Base-by-base conservation (phyloP, 1,140 invertebrate species). In the Drosophila orosa region DNA sequence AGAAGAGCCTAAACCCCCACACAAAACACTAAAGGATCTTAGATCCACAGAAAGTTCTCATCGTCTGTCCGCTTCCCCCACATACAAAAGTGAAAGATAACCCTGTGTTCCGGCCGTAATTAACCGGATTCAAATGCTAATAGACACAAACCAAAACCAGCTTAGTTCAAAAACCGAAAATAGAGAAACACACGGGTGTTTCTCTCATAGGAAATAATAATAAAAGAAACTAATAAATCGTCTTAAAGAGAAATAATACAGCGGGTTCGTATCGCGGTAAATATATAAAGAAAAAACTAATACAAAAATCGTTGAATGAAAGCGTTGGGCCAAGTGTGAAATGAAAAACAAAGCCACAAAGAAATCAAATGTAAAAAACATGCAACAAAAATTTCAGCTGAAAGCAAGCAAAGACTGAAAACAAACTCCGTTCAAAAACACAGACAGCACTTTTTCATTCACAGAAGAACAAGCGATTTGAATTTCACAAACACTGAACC, bases 51-150 rank as follows among this genome's bases (percentile, higher is more conserved):
- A 65, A 44, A 33, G 22, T 31, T 65, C 57, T 66, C 12, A 22
- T 27, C 33, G 66, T 71, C 66, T 48, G 68, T 72, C 68, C 66
- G 68, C 33, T 45, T 40, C 8, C 25, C 13, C 33, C 22, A 35
- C 22, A 35, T 31, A 7, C 19, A 1, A 52, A 25, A 25, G n/a
- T 5, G 0, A 17, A 27, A 74, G 25, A 47, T 52, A 63, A 52
- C 12, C 15, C 59, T 57, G 67, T 74, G 72, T 89, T 89, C 76
- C 84, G 84, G 76, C 44, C 54, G 60, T 89, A 79, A 60, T 66
- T 74, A 80, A 62, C 79, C 75, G 83, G 83, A 77, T 65, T 37
- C 69, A 79, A 33, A 61, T 82, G 83, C 74, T 86, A 78, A 66
- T 66, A 74, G 47, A 58, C 47, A 60, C n/a, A 29, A 56, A 40